Evolutionary conservation across 2,888 invertebrate species (phyloP).

Genomic region (Syritta pipiens): DNA sequence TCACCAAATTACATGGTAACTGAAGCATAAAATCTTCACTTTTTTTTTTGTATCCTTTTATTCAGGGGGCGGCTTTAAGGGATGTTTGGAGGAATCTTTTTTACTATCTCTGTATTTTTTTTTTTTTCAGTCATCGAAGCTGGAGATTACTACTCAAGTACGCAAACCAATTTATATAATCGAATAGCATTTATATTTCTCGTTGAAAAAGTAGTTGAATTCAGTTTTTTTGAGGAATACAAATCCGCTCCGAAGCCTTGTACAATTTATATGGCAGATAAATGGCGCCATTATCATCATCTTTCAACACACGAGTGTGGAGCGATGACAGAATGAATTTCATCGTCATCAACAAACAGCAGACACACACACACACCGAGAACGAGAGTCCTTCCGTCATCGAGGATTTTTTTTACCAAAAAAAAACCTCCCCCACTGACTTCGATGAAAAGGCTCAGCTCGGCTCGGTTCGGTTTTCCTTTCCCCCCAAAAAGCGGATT

Average conservation of each 20-base stretch:
- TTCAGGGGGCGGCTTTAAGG: not conserved
- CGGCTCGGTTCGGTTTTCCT: too few species aligned
- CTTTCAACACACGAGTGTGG: constrained; percentile 13
- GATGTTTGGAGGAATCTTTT: too few species aligned
- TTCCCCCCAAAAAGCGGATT: constrained; percentile 32
- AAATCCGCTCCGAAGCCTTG: too few species aligned
- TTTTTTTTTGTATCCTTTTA: constrained; percentile 6
- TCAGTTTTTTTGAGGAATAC: too few species aligned
- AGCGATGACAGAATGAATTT: constrained; percentile 55
- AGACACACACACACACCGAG: not conserved
- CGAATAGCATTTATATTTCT: too few species aligned
- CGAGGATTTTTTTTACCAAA: constrained; percentile 24
- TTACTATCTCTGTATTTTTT: too few species aligned
- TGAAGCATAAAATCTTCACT: constrained; percentile 50
- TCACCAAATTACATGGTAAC: constrained; percentile 51
- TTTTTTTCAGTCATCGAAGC: too few species aligned
- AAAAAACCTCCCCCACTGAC: not conserved
- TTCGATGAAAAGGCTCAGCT: constrained; percentile 26
- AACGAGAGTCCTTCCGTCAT: constrained; percentile 38
- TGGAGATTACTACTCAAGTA: too few species aligned
- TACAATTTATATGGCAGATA: constrained; percentile 40
- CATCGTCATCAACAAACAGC: constrained; percentile 48
- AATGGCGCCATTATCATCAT: constrained; percentile 29
- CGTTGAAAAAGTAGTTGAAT: too few species aligned
- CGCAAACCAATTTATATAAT: too few species aligned